Evolutionary conservation across 2,888 invertebrate genomes (phyloP).

Genomic region (Chaitophorus viminalis): DNA sequence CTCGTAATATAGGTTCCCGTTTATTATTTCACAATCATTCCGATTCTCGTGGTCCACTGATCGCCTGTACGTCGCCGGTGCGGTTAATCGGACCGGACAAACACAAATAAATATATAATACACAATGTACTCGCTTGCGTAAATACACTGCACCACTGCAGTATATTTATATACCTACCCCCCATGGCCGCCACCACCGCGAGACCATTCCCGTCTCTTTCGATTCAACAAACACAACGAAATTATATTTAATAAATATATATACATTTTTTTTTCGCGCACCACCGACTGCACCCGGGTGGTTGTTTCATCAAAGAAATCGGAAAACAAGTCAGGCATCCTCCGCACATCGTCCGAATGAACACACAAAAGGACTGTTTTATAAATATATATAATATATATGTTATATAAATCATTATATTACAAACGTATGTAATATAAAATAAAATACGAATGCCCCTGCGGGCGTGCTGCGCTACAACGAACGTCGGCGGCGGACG

Average conservation of each 20-base stretch:
- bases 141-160: neutral
- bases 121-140: neutral
- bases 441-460: conserved; percentile 27
- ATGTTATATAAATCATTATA: conserved; percentile 36
- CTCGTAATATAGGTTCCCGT: neutral
- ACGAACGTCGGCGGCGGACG: conserved; percentile 13
- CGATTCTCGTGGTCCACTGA: conserved; percentile 22
- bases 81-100: conserved; percentile 58
- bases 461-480: conserved; percentile 13
- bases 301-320: conserved; percentile 59
- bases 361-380: conserved; percentile 58
- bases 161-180: neutral
- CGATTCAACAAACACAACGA: conserved; percentile 60
- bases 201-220: conserved; percentile 33
- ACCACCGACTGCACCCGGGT: conserved; percentile 55
- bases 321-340: conserved; percentile 56
- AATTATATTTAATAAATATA: conserved; percentile 42
- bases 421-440: neutral
- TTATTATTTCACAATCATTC: conserved; percentile 34
- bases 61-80: neutral
- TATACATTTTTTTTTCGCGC: conserved; percentile 41
- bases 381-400: too few relatives aligned
- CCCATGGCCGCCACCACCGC: neutral
- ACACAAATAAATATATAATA: conserved; percentile 11
- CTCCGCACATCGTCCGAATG: conserved; percentile 49